phyloP scores from a whole-genome alignment of 2,113 vertebrate species.

The Poeciliopsis retropinna region DNA sequence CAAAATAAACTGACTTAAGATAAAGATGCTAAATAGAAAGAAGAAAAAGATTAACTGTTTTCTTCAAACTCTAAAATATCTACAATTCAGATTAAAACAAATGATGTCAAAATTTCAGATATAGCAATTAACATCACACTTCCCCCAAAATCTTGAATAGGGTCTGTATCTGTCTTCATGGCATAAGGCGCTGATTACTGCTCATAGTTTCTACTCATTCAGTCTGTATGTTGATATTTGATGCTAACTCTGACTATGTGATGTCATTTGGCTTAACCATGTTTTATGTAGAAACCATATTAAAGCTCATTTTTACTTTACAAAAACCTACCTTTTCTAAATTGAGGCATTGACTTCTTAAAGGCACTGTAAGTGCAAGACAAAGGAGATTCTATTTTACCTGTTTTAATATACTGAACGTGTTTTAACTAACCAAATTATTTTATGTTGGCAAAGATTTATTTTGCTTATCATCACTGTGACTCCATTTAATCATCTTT shows the following conservation, averaged over 20 bases:
- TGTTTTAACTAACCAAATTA: neutral
- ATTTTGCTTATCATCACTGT: neutral
- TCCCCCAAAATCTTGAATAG: conserved; percentile 22
- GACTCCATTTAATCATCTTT: neutral
- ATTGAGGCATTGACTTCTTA: neutral
- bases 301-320: conserved; percentile 4
- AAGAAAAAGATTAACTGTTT: conserved; percentile 2
- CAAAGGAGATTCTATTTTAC: neutral
- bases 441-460: neutral
- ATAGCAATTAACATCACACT: conserved; percentile 15
- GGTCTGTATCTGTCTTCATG: conserved; percentile 36
- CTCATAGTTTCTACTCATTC: conserved; percentile 9
- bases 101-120: conserved; percentile 38
- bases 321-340: neutral
- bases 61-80: conserved; percentile 4
- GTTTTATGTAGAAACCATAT: conserved; percentile 37
- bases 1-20: conserved; percentile 6
- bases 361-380: neutral
- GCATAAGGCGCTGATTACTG: conserved; percentile 21
- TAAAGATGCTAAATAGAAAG: conserved; percentile 16
- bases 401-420: neutral
- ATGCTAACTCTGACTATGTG: conserved; percentile 28
- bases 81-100: conserved; percentile 24
- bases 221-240: conserved; percentile 21
- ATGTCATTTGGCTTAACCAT: conserved; percentile 59